Base-by-base conservation (phyloP, 2,888 invertebrate genomes). In the Glaucopsyche alexis region DNA sequence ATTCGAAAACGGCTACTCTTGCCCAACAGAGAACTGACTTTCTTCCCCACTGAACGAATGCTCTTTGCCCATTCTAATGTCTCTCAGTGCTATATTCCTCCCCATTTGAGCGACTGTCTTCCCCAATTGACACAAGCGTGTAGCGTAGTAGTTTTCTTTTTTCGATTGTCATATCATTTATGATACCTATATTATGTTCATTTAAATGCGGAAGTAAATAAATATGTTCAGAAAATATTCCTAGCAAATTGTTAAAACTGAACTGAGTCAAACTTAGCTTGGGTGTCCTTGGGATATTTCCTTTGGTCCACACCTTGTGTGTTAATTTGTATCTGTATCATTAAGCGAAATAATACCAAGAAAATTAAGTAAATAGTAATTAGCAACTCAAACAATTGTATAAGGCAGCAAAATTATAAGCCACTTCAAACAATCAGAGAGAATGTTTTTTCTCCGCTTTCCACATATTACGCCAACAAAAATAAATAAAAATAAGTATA, bases 271-370 rank as follows among this genome's bases (percentile, higher is more conserved):
- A 29, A 60, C 60, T 60, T 60, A 60, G 13, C 29, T 11, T 60
- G 38, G 60, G 60, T 60, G 29, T 60, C 60, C 60, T 60, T 60
- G 60, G 14, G 29, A 60, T 60, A 38, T 29, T 38, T 38, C 38
- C 60, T 60, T 60, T 29, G 29, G 60, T 60, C 60, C 60, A 38
- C 29, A 14, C 29, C 29, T 13, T 38, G n/a, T n/a, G 60, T 38
- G 60, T 38, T 13, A 60, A 29, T 29, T 60, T 60, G 29, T 9
- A 6, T 47, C 47, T 47, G 47, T 47, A 8, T 47, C 29, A 13
- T 13, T 13, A 5, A 60, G 60, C 29, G 29, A 60, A 60, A 60
- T 13, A 16, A 29, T 14, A 60, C 9, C 38, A 60, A 60, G 13
- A 60, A 9, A 29, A 14, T 7, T 47, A 47, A 47, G 8, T 60